Percentiles rank a stretch among this genome's conserved stretches.
Conservation (phyloP, 2,888 invertebrate species). For the Vandiemenella viatica region DNA sequence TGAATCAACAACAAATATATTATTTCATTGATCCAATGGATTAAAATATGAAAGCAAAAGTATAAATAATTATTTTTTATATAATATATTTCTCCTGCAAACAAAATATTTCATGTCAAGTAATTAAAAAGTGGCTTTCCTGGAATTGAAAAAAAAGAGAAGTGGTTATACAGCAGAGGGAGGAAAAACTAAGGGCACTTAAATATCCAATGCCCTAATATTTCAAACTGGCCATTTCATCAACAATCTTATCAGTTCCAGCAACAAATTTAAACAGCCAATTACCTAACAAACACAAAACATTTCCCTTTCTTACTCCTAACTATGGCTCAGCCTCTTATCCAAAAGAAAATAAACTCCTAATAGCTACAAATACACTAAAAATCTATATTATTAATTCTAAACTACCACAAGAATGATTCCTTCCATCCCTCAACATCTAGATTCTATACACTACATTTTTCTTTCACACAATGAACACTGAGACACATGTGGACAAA, state of each 20-base stretch:
- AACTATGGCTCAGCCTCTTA: slow-evolving; percentile 17
- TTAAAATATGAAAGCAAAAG: background rate
- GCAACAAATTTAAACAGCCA: background rate
- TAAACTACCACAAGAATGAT: slow-evolving; percentile 6
- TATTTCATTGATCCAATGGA: background rate
- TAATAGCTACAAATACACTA: slow-evolving; percentile 10
- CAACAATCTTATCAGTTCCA: slow-evolving; percentile 1
- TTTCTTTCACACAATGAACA: slow-evolving; percentile 13
- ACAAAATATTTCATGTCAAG: background rate
- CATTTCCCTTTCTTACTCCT: background rate
- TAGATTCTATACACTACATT: slow-evolving; percentile 8
- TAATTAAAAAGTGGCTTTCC: background rate
- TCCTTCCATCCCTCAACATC: background rate
- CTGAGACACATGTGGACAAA: slow-evolving; percentile 12
- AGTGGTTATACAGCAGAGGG: slow-evolving; percentile 3
- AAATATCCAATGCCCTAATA: slow-evolving; percentile 14
- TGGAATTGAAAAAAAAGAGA: background rate
- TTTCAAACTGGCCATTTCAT: slow-evolving; percentile 8
- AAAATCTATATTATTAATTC: slow-evolving; percentile 1
- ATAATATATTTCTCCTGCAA: background rate
- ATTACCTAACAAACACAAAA: background rate
- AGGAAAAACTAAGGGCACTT: slow-evolving; percentile 17
- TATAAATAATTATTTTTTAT: background rate
- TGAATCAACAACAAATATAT: background rate
- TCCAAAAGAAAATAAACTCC: slow-evolving; percentile 3